Percentiles rank a stretch among this genome's conserved stretches.
phyloP scores from a whole-genome alignment of 2,888 invertebrate species.

The Hyppa rectilinea region DNA sequence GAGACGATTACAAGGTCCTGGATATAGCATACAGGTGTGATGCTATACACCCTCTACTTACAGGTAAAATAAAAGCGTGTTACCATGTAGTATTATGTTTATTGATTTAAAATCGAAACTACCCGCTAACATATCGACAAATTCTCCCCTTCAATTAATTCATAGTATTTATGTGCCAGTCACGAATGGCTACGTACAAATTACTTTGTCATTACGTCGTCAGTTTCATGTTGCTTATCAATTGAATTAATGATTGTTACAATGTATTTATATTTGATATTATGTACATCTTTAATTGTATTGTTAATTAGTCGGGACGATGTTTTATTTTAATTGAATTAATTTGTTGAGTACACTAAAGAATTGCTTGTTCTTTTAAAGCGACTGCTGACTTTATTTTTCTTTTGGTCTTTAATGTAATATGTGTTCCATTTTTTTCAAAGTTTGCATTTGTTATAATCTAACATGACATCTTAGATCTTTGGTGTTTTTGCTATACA shows the following conservation, averaged over 20 bases:
- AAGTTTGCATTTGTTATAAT: background rate
- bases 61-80: background rate
- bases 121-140: slow-evolving; percentile 4
- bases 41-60: background rate
- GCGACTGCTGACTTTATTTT: background rate
- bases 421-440: background rate
- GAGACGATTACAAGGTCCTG: no score
- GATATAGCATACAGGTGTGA: no score
- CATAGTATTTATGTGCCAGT: slow-evolving; percentile 1
- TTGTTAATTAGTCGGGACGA: background rate
- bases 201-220: slow-evolving; percentile 41
- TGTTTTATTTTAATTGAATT: background rate
- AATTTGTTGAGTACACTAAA: background rate
- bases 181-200: slow-evolving; percentile 36
- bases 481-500: background rate
- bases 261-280: slow-evolving; percentile 17
- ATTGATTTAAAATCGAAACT: slow-evolving; percentile 20
- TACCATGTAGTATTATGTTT: background rate
- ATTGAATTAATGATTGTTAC: slow-evolving; percentile 22
- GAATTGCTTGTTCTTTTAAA: background rate
- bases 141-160: slow-evolving; percentile 8
- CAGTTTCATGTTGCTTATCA: slow-evolving; percentile 13
- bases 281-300: background rate
- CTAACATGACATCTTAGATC: background rate
- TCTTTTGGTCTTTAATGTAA: no score